Conservation (phyloP, 2,888 invertebrate genomes). For the Troilus luridus region DNA sequence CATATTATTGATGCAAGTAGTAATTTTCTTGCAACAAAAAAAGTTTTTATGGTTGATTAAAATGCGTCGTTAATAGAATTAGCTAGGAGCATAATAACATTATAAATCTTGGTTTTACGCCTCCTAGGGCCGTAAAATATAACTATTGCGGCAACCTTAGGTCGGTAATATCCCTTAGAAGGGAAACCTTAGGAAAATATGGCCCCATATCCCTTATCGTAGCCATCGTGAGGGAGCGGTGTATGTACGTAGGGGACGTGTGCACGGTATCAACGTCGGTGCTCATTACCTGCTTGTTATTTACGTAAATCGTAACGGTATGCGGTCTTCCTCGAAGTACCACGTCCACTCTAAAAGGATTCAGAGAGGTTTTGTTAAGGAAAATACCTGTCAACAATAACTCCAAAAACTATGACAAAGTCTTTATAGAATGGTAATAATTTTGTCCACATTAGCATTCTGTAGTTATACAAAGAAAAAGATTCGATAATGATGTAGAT, state of each 20-base stretch:
- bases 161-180: neutral
- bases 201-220: neutral
- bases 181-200: neutral
- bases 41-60: neutral
- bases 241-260: neutral
- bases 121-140: neutral
- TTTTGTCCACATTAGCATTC: too few species aligned
- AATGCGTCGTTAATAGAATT: neutral
- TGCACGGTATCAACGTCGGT: neutral
- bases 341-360: too few species aligned
- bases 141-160: neutral
- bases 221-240: neutral
- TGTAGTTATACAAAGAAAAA: too few species aligned
- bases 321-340: neutral
- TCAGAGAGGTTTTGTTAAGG: too few species aligned
- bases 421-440: too few species aligned
- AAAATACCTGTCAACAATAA: too few species aligned
- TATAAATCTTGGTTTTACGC: neutral
- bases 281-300: neutral
- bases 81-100: neutral
- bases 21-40: neutral
- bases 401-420: too few species aligned
- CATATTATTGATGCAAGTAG: neutral
- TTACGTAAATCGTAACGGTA: too few species aligned
- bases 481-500: too few species aligned